phyloP scores from a whole-genome alignment of 2,888 invertebrate species.

The Drosophila gaucha region DNA sequence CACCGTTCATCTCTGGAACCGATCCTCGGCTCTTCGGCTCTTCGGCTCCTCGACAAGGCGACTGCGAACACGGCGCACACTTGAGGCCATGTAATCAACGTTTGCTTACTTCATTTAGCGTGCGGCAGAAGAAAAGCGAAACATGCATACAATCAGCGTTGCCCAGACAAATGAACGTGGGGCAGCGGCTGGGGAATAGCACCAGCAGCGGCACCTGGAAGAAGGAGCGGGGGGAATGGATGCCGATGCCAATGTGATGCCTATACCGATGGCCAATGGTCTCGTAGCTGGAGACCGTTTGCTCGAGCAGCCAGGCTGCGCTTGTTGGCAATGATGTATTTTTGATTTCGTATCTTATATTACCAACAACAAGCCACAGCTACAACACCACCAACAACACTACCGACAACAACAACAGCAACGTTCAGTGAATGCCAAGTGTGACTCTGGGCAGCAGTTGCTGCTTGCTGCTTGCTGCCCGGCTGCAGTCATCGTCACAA shows the following conservation, averaged over 20 bases:
- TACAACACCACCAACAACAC: slow-evolving; percentile 35
- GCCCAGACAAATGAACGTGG: slow-evolving; percentile 60
- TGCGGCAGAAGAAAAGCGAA: slow-evolving; percentile 79
- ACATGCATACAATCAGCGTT: slow-evolving; percentile 78
- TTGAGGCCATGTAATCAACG: slow-evolving; percentile 80
- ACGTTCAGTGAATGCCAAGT: slow-evolving; percentile 54
- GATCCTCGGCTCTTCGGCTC: slow-evolving; percentile 14
- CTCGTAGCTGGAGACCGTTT: slow-evolving; percentile 37
- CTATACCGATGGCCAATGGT: slow-evolving; percentile 19
- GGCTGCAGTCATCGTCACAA: slow-evolving; percentile 57
- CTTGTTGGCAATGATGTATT: slow-evolving; percentile 82
- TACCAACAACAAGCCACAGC: slow-evolving; percentile 70
- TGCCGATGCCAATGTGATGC: slow-evolving; percentile 32
- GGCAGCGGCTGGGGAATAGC: slow-evolving; percentile 28
- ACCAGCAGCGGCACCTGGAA: slow-evolving; percentile 15
- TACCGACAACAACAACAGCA: slow-evolving; percentile 42
- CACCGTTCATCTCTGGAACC: too few relatives aligned
- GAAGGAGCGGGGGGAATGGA: slow-evolving; percentile 30
- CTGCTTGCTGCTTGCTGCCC: slow-evolving; percentile 32
- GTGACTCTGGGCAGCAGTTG: slow-evolving; percentile 41
- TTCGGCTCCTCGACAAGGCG: slow-evolving; percentile 34
- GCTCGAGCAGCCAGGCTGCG: slow-evolving; percentile 50
- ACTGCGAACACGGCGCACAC: slow-evolving; percentile 69
- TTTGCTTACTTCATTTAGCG: slow-evolving; percentile 80
- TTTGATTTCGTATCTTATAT: slow-evolving; percentile 81